Evolutionary conservation across 2,888 invertebrate genomes (phyloP), one percentile per base, ranked within the genome.

Genomic region (Orchestes rusci): DNA sequence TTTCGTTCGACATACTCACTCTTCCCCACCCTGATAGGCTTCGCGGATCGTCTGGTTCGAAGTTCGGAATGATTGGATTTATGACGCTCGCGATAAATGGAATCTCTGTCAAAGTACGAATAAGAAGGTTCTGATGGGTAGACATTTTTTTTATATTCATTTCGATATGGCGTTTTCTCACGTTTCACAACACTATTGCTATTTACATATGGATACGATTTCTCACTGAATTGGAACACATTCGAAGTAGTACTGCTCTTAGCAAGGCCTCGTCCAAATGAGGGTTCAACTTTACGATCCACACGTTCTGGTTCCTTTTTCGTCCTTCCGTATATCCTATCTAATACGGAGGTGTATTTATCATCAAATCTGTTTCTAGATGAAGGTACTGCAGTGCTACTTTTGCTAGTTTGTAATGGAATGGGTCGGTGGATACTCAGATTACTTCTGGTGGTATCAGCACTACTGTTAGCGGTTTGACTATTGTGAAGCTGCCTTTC

Each of bases 341-440:
- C 84, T 57, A 87, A 69, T 16, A 86, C 78, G 13, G 82, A 77
- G 1, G 84, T 79, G 67, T 86, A 86, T 67, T 87, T 87, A 62
- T 87, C 84, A 57, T 85, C 70, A 13, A 84, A 78, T 49, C 75
- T 79, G 39, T 84, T 74, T 17, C 83, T 80, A 48, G 70, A 70
- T 10, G 39, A 33, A 46, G 61, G 56, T 46, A 61, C 48, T 44
- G 53, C 46, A 7, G 49, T 50, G 28, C 56, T 54, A 51, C 62
- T 63, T 50, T 61, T 62, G 37, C 63, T 59, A 10, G 60, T 60
- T 3, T 56, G 50, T 36, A 62, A 46, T 3, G 61, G 62, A 39
- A 54, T 56, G 3, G 53, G 48, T 27, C 46, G 39, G 29, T 40
- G 38, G n/a, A 35, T 13, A 23, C 37, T 43, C 8, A 32, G 19